Evolutionary conservation across 2,888 invertebrate genomes (phyloP), one percentile per base, ranked within the genome.

Genomic region (Polyploca ridens): DNA sequence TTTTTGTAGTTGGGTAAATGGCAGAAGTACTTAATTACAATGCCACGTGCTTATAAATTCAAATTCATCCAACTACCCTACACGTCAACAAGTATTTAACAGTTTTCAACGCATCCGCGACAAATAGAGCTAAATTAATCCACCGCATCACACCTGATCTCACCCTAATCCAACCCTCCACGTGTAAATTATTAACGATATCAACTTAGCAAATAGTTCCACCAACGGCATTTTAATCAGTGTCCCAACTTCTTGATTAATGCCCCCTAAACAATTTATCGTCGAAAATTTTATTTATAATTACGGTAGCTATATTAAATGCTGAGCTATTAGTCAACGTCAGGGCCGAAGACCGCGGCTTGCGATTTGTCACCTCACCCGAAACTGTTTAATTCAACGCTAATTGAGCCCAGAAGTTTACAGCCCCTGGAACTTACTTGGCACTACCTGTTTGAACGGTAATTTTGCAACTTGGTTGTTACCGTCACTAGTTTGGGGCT

Each of bases 191-290:
- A 94, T 94, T 90, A 91, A 94, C 93, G 89, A 89, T 91, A 92
- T 92, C 89, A 91, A 91, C 89, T 90, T 87, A 81, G 85, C 87
- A 82, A 94, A 94, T 94, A 94, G 94, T 94, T 94, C 81, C 86
- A 82, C 84, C 89, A 93, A 94, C 93, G 90, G 92, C 89, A 90
- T 94, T 94, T 94, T 94, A 94, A 94, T 94, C 94, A 94, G 94
- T 93, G 94, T 94, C 94, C 89, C 90, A 94, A 94, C 92, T 94
- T 94, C 93, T 94, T 94, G 94, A 94, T 94, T 94, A 94, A 94
- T 94, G 93, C 87, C 83, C 89, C 87, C 83, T 89, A 85, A 85
- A 84, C 86, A 93, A 93, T 93, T 94, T 94, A 94, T 93, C 87
- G 94, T 87, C 84, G 85, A 93, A 94, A 54, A 93, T 93, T 94